Percentiles rank a stretch among this genome's conserved stretches.
These are phyloP conservation scores for Patagioenas fasciata DNA, from an alignment of 2,113 vertebrate genomes.

Conservation along the genomic window DNA sequence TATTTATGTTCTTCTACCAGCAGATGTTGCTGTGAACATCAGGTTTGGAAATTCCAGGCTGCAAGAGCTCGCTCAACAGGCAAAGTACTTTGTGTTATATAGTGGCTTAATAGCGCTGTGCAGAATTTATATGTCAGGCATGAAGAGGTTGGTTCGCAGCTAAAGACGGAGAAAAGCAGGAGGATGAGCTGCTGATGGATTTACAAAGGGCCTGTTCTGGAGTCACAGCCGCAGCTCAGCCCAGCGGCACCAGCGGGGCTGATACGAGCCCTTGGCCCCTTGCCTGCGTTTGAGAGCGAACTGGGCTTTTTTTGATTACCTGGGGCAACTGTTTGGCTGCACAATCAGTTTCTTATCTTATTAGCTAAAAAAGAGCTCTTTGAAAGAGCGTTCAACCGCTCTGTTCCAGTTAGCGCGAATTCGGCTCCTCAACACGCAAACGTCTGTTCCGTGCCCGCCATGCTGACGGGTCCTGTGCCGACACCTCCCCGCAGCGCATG, in stretches of 20 bases:
- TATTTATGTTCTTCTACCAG: constrained; percentile 44
- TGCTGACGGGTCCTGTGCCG: background rate
- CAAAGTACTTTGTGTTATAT: rapidly evolving
- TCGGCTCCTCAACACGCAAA: background rate
- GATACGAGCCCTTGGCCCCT: background rate
- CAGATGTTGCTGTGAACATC: constrained; percentile 69
- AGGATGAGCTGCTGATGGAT: background rate
- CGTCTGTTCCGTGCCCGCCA: rapidly evolving
- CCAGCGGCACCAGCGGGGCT: background rate
- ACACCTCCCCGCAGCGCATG: rapidly evolving
- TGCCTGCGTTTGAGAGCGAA: background rate
- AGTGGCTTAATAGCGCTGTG: rapidly evolving
- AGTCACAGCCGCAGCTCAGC: background rate
- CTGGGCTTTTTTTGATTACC: background rate
- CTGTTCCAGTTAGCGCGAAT: background rate
- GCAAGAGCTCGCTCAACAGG: background rate
- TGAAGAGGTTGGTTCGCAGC: background rate
- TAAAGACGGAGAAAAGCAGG: background rate
- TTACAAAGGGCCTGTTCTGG: background rate
- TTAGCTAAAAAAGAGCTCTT: background rate
- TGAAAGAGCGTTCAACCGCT: background rate
- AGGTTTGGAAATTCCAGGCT: background rate
- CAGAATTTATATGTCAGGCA: rapidly evolving
- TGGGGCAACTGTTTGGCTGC: background rate
- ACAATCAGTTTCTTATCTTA: background rate